Conservation (phyloP, 1,140 invertebrate genomes). For the Scaptomyza hsui region DNA sequence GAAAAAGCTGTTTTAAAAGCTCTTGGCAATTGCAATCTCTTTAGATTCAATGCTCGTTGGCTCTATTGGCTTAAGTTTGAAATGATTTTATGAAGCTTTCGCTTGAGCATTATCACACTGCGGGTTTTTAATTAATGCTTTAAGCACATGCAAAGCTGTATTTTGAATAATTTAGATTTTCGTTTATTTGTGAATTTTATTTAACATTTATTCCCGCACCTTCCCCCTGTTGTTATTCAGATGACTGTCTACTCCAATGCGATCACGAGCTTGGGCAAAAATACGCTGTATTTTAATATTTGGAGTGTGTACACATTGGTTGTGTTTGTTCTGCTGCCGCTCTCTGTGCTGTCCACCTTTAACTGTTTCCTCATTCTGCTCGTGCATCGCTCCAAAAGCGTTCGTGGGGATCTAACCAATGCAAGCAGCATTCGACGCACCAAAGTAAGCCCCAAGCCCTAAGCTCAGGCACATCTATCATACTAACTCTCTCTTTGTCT, state of each 20-base stretch:
- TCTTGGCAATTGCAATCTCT: too few relatives aligned
- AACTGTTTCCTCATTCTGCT: constrained; percentile 89
- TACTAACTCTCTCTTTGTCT: not conserved
- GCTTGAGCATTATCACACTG: too few relatives aligned
- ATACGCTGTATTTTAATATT: constrained; percentile 86
- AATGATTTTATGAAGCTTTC: too few relatives aligned
- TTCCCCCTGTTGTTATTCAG: too few relatives aligned
- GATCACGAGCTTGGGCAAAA: constrained; percentile 83
- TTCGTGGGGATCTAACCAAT: constrained; percentile 86
- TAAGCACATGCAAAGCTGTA: too few relatives aligned
- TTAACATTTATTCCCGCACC: too few relatives aligned
- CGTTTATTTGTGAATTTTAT: too few relatives aligned
- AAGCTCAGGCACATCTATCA: not conserved
- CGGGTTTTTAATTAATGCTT: too few relatives aligned
- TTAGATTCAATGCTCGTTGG: too few relatives aligned
- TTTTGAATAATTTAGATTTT: too few relatives aligned
- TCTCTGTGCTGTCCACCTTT: constrained; percentile 88
- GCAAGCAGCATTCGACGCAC: constrained; percentile 77
- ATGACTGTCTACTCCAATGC: constrained; percentile 62
- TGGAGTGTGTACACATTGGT: constrained; percentile 89
- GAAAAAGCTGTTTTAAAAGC: too few relatives aligned
- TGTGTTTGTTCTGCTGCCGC: constrained; percentile 88
- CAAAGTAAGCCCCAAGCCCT: constrained; percentile 51
- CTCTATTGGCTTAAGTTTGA: too few relatives aligned
- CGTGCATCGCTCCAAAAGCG: constrained; percentile 86